phyloP scores from a whole-genome alignment of 2,113 vertebrate species.

The Colossoma macropomum region DNA sequence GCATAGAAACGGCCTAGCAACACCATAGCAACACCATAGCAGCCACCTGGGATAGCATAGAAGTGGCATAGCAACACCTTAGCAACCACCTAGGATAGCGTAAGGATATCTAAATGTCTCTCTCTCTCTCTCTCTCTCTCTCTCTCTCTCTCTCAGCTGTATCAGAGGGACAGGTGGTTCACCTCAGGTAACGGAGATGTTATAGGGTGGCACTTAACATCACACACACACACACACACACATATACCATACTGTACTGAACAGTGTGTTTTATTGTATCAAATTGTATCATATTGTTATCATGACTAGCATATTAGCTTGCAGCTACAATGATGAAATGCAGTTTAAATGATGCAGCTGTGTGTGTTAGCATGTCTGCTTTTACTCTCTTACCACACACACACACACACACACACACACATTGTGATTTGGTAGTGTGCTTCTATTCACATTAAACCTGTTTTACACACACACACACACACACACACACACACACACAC shows the following conservation, averaged over 20 bases:
- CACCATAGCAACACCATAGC: too few species aligned
- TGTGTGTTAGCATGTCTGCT: too few species aligned
- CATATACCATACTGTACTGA: not conserved
- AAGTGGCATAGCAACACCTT: too few species aligned
- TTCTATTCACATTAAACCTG: not conserved
- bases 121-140: not conserved
- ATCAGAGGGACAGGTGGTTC: conserved; percentile 49
- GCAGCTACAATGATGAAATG: too few species aligned
- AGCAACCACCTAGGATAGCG: too few species aligned
- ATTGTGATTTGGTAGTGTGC: not conserved
- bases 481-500: not conserved
- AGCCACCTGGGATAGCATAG: too few species aligned
- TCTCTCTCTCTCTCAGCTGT: conserved; percentile 22
- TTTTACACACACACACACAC: conserved; percentile 3
- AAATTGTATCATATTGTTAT: too few species aligned
- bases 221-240: conserved; percentile 14
- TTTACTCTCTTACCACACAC: not conserved
- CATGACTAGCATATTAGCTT: too few species aligned
- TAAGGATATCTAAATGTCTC: not conserved
- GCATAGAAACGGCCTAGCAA: too few species aligned
- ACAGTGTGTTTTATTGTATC: not conserved
- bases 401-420: conserved; percentile 31
- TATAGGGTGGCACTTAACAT: conserved; percentile 5
- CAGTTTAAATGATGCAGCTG: too few species aligned
- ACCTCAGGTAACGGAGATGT: conserved; percentile 41